Evolutionary conservation across 2,888 invertebrate species (phyloP).

Genomic region (Noctuana brunneofusca): DNA sequence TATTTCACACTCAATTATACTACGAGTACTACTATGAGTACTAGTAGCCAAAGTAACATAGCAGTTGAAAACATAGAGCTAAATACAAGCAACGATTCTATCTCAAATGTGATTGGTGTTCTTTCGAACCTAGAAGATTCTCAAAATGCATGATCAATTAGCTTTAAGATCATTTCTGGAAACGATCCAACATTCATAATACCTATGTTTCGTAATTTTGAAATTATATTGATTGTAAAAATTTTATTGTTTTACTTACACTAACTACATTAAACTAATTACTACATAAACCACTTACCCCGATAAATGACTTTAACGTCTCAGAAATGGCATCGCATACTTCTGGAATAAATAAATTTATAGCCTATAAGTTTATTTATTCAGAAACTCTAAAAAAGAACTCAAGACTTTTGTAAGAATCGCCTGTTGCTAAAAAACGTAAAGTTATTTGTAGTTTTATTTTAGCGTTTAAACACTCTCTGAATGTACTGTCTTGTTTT

Average conservation of each 20-base stretch:
- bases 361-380: no score
- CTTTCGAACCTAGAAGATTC: conserved; percentile 5
- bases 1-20: not conserved
- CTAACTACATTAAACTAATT: not conserved
- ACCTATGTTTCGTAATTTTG: conserved; percentile 5
- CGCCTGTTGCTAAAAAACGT: conserved; percentile 4
- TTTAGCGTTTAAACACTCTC: conserved; percentile 1
- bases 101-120: conserved; percentile 5
- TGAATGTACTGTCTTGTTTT: conserved; percentile 3
- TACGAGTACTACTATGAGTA: not conserved
- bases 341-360: conserved; percentile 7
- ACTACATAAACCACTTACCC: conserved; percentile 1
- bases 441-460: conserved; percentile 4
- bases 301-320: conserved; percentile 5
- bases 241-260: conserved; percentile 3
- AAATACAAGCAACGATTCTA: conserved; percentile 3
- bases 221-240: conserved; percentile 1
- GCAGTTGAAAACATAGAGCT: conserved; percentile 3
- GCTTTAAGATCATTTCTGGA: conserved; percentile 1
- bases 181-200: conserved; percentile 1
- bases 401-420: conserved; percentile 7
- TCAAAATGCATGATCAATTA: conserved; percentile 3
- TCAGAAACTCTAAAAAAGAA: conserved; percentile 6
- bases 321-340: conserved; percentile 5
- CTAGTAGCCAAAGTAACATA: not conserved